Conservation (phyloP, 2,113 vertebrate species). For the Anser cygnoides region DNA sequence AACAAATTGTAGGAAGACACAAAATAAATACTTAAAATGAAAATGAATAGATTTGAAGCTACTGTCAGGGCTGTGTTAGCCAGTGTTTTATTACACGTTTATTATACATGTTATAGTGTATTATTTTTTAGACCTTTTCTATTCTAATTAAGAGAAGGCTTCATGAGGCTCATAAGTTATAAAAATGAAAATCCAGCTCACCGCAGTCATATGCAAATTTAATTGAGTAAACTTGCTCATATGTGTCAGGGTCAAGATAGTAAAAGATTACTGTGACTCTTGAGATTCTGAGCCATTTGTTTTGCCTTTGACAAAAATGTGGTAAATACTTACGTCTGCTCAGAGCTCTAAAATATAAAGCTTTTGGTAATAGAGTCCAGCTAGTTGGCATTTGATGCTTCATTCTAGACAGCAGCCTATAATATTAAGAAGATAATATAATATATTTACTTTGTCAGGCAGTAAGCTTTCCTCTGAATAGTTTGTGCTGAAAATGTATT, state of each 20-base stretch:
- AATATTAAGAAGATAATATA: neutral
- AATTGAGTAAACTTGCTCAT: neutral
- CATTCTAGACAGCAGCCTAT: neutral
- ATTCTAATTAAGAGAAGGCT: neutral
- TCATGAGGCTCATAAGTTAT: neutral
- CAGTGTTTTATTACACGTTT: neutral
- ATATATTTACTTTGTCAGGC: neutral
- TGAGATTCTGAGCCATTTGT: neutral
- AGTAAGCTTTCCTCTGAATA: neutral
- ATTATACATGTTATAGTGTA: neutral
- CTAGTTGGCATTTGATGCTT: neutral
- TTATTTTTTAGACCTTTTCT: neutral
- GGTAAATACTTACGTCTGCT: neutral
- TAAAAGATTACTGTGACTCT: neutral
- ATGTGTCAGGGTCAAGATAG: neutral
- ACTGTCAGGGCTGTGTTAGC: neutral
- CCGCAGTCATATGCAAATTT: neutral
- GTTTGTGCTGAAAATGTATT: neutral
- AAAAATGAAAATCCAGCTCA: neutral
- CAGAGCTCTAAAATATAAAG: neutral
- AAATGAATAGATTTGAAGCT: neutral
- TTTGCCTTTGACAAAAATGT: neutral
- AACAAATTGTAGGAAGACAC: neutral
- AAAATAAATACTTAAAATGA: neutral
- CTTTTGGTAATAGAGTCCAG: neutral